Base-by-base conservation (phyloP, 2,888 invertebrate genomes). In the Noctua comes region DNA sequence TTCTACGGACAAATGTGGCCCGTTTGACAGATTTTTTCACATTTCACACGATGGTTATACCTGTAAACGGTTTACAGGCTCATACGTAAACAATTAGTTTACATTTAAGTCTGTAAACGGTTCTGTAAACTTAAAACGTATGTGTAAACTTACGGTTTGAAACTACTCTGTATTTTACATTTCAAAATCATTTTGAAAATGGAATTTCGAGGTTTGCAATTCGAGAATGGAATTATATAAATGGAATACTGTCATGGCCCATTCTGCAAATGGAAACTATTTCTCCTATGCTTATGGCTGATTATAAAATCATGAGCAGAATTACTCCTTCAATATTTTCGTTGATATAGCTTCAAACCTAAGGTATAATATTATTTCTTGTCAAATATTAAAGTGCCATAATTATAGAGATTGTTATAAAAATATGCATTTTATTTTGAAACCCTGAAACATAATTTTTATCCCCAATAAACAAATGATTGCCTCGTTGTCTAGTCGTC, bases 351-450 rank as follows among this genome's bases (percentile, higher is more conserved):
- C 91, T 91, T 92, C 89, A 84, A 91, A 90, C 88, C 89, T 89
- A 90, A 87, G 88, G 89, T 86, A 86, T 83, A 46, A 76, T 84
- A 90, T 90, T 85, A 87, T 90, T 90, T 92, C 88, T 91, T 91
- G 89, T 92, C 92, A 89, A 90, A 91, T 90, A 89, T 89, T 89
- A 92, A 94, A 94, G 94, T 94, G 94, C 94, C 94, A 94, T 94
- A 94, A 94, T 92, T 93, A 94, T 93, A 94, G 93, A 91, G 82
- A 93, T 94, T 94, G 94, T 94, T 94, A 93, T 92, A 92, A 85
- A 85, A 78, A 21, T 54, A 46, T 73, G 82, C 36, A 77, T 90
- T 90, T 93, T 89, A 91, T 91, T 91, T 88, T 5, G 3, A 64
- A 21, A 36, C 83, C 71, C 66, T 51, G 5, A 8, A 40, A 46